These are phyloP conservation scores for Parapristionchus giblindavisi DNA, from an alignment of 2,888 invertebrate genomes.

Conservation along the genomic window DNA sequence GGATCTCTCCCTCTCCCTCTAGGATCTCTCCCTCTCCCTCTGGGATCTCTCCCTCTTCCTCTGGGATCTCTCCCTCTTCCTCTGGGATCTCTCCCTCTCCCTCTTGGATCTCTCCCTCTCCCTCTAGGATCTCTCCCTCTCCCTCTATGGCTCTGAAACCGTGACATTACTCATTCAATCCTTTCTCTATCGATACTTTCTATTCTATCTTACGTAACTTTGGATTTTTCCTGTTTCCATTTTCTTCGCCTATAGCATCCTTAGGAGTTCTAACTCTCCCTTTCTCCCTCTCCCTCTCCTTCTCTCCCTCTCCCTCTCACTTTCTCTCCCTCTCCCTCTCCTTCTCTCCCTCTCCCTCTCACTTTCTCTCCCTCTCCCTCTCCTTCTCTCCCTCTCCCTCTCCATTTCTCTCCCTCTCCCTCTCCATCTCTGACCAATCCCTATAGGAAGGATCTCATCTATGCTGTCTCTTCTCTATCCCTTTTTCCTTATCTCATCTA, in stretches of 20 bases:
- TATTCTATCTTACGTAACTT: slow-evolving; percentile 27
- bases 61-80: neutral
- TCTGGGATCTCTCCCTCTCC: neutral
- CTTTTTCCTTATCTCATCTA: neutral
- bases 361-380: neutral
- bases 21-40: too few species aligned
- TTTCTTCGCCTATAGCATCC: too few species aligned
- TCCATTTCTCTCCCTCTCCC: neutral
- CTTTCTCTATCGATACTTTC: too few species aligned
- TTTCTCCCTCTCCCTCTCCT: slow-evolving; percentile 19
- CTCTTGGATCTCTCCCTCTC: neutral
- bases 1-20: too few species aligned
- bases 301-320: slow-evolving; percentile 18
- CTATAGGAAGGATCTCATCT: neutral
- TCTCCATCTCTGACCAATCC: neutral
- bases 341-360: neutral
- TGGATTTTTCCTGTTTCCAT: slow-evolving; percentile 29
- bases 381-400: neutral
- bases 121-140: slow-evolving; percentile 7
- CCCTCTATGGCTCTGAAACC: slow-evolving; percentile 10
- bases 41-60: too few species aligned
- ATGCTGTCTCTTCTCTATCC: neutral
- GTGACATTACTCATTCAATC: too few species aligned
- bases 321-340: neutral
- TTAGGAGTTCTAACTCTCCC: slow-evolving; percentile 16